Evolutionary conservation across 2,113 vertebrate genomes (phyloP).

Genomic region (Chionis minor): DNA sequence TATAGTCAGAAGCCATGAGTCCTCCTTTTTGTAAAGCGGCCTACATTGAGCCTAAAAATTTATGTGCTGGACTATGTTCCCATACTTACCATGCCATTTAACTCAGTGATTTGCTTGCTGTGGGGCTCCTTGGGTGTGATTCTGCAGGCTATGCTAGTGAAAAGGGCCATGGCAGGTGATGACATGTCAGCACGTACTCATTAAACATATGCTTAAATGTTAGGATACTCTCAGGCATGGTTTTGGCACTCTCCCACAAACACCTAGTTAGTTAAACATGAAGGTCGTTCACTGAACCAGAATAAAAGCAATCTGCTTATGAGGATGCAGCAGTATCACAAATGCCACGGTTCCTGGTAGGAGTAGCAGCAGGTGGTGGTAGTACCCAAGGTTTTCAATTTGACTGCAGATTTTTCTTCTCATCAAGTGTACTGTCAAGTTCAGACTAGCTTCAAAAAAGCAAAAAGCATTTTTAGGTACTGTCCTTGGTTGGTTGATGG

Average conservation of each 20-base stretch:
- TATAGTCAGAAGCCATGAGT: fast-evolving
- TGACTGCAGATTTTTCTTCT: not conserved
- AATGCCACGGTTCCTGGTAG: not conserved
- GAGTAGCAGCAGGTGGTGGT: not conserved
- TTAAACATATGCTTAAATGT: not conserved
- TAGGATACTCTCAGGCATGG: not conserved
- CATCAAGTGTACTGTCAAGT: not conserved
- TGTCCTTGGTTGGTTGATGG: not conserved
- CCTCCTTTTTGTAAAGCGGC: not conserved
- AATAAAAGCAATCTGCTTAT: not conserved
- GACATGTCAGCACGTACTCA: not conserved
- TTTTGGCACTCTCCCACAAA: not conserved
- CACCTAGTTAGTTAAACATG: not conserved
- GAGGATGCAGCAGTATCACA: not conserved
- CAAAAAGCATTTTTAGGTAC: not conserved
- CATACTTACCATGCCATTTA: not conserved
- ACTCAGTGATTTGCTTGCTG: not conserved
- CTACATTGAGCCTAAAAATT: not conserved
- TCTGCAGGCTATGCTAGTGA: not conserved
- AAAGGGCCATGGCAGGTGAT: not conserved
- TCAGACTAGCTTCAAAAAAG: not conserved
- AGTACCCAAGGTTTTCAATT: not conserved
- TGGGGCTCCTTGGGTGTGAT: not conserved
- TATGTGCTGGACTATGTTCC: not conserved
- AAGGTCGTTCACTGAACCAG: not conserved